Percentiles rank a stretch among this genome's conserved stretches.
These are phyloP conservation scores for Phocides pigmalion DNA, from an alignment of 1,140 invertebrate species.

Conservation along the genomic window DNA sequence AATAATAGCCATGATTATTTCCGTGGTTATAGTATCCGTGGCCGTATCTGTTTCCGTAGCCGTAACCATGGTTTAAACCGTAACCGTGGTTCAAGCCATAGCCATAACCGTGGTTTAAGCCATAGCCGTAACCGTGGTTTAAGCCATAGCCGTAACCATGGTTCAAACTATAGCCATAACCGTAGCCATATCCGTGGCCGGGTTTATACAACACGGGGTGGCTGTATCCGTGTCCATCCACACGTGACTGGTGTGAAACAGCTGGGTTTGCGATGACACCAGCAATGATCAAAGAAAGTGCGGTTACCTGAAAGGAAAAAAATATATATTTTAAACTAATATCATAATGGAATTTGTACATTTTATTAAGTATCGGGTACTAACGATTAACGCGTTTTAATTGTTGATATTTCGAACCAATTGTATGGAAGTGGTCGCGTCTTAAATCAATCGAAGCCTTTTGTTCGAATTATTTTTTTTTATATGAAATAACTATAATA, in stretches of 20 bases:
- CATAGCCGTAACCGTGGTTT: neutral
- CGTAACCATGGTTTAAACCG: neutral
- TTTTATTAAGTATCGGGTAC: too few species aligned
- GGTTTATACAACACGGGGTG: too few species aligned
- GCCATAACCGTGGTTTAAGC: neutral
- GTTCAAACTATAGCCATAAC: neutral
- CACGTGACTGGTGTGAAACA: slow-evolving; percentile 47
- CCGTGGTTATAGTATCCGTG: neutral
- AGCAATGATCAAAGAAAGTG: slow-evolving; percentile 37
- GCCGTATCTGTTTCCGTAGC: neutral
- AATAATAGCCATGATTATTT: neutral
- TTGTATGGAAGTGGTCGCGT: too few species aligned
- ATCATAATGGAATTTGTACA: too few species aligned
- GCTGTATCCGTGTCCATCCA: slow-evolving; percentile 35
- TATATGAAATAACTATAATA: too few species aligned
- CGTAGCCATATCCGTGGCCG: neutral
- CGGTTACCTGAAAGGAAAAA: slow-evolving; percentile 11
- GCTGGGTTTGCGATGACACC: slow-evolving; percentile 42
- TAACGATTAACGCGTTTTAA: too few species aligned
- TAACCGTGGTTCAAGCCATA: neutral
- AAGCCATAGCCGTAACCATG: neutral
- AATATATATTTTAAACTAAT: too few species aligned
- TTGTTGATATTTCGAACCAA: too few species aligned
- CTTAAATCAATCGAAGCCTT: too few species aligned
- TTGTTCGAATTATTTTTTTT: too few species aligned